Conservation (phyloP, 2,113 vertebrate species). For the Eupsittula cactorum region DNA sequence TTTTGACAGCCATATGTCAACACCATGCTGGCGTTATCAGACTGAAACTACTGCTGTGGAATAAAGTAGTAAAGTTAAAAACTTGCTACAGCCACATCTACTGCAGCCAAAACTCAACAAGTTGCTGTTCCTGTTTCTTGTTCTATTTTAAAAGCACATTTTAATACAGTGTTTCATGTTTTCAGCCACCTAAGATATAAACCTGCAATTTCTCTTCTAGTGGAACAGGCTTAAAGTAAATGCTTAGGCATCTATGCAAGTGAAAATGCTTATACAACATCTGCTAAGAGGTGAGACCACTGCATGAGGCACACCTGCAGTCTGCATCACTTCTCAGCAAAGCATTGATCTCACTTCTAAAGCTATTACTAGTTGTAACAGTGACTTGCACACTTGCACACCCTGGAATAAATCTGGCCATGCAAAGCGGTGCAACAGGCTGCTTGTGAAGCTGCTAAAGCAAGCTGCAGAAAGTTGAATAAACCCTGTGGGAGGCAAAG, state of each 20-base stretch:
- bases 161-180: not conserved
- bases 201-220: not conserved
- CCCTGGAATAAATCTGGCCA: not conserved
- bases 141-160: conserved; percentile 1
- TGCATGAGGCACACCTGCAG: rapidly evolving
- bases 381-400: rapidly evolving
- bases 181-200: not conserved
- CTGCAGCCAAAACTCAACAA: not conserved
- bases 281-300: not conserved
- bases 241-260: not conserved
- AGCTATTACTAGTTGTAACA: not conserved
- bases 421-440: rapidly evolving
- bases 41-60: not conserved
- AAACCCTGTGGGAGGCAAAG: not conserved
- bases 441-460: not conserved
- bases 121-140: not conserved
- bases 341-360: not conserved
- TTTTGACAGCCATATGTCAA: not conserved
- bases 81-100: not conserved
- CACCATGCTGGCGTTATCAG: not conserved
- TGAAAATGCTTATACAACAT: not conserved
- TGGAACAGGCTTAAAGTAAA: not conserved
- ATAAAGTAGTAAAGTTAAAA: not conserved
- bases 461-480: not conserved
- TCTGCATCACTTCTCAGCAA: not conserved